Evolutionary conservation across 2,797 vertebrate species (phyloP).

Genomic region (Danio tinwini): DNA sequence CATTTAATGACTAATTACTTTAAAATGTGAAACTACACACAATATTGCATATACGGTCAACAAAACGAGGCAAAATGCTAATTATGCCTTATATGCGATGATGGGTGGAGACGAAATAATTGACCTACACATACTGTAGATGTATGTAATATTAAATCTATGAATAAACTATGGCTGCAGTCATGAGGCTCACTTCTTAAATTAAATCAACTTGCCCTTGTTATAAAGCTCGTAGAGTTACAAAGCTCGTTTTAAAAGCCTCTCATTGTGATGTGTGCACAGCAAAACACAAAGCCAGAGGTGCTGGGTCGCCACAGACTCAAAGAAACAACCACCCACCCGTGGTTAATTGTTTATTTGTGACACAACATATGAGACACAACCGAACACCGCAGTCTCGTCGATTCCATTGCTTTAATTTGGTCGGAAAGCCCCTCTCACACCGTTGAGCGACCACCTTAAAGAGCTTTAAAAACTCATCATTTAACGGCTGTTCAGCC

Average conservation of each 20-base stretch:
- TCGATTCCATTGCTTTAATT: neutral
- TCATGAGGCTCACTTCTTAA: conserved; percentile 21
- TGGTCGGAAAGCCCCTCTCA: neutral
- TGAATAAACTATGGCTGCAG: neutral
- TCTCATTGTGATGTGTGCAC: neutral
- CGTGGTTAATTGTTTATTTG: neutral
- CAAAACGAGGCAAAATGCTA: neutral
- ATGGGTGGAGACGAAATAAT: neutral
- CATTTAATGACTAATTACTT: neutral
- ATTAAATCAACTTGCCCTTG: neutral
- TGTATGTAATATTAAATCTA: neutral
- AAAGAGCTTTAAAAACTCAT: neutral
- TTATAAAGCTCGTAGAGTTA: neutral
- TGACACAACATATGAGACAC: neutral
- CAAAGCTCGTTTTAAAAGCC: neutral
- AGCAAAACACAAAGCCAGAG: neutral
- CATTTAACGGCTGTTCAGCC: neutral
- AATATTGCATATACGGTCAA: too few species aligned
- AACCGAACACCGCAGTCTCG: neutral
- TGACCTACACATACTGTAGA: neutral
- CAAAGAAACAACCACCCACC: neutral
- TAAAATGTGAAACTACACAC: neutral
- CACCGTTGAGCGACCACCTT: neutral
- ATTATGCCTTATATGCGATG: too few species aligned
- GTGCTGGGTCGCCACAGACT: neutral